Base-by-base conservation (phyloP, 2,113 vertebrate genomes). In the Pogonocichla stellata region DNA sequence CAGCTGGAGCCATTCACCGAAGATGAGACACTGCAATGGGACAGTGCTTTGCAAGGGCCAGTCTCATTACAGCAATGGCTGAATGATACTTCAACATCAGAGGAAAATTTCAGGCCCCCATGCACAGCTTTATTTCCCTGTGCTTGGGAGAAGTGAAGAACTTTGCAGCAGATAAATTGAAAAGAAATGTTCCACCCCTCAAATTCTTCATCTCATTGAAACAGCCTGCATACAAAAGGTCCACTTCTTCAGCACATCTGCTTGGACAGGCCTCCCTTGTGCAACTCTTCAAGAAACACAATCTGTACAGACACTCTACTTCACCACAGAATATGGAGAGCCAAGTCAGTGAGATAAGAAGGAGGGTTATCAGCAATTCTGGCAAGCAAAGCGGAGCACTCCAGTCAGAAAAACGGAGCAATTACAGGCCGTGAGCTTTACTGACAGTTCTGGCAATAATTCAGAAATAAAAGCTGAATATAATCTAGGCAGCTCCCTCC, bases 21-120 rank as follows among this genome's bases (percentile, higher is more conserved):
- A 31, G 34, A 45, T 9, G 23, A 67, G 24, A 66, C 18, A 34
- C 14, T 31, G 36, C 19, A 81, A 5, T 8, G 9, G 8, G 42
- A 61, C 9, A 9, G 43, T 43, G 60, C 48, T 82, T 57, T 51
- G 5, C 0, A 0, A 8, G 38, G 16, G 36, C 25, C 50, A 22
- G 31, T 40, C 48, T 82, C 0, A 0, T 43, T 65, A 40, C 36
- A 79, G 31, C 10, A 67, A 43, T 6, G 4, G 9, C 25, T 67
- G 31, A 75, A 65, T 18, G 42, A 75, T 29, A 31, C 22, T 79
- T 81, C 43, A 74, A 8, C 12, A 66, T 2, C 23, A 48, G 15
- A 34, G 15, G 36, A 80, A 83, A 73, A 78, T 29, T 50, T 84
- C 60, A 88, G 34, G 57, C 29, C 71, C 14, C 7, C 80, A 5